Conservation (phyloP, 2,797 vertebrate species). For the Anabacerthia variegaticeps region DNA sequence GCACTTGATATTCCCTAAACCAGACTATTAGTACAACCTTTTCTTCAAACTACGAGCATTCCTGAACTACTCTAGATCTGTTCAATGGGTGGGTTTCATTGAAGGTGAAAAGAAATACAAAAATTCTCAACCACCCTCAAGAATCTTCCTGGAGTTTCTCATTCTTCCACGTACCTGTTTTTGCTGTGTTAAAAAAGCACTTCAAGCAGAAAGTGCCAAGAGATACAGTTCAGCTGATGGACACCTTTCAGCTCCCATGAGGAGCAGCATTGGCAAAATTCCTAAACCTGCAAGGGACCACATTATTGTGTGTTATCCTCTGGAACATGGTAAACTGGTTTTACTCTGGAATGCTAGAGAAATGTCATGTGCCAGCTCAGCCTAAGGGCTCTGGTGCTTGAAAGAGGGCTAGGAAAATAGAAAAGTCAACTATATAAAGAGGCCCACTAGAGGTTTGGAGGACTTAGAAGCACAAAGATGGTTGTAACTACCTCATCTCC, state of each 20-base stretch:
- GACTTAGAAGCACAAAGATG: background rate
- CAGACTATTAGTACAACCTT: background rate
- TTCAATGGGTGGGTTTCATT: background rate
- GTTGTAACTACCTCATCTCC: background rate
- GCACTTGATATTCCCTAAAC: background rate
- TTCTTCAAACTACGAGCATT: background rate
- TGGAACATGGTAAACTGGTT: background rate
- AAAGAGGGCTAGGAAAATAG: background rate
- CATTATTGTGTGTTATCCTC: background rate
- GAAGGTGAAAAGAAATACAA: background rate
- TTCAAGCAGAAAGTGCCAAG: background rate
- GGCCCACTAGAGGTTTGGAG: background rate
- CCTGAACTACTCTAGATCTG: background rate
- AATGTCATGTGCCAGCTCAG: background rate
- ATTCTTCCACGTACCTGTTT: background rate
- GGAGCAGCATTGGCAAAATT: background rate
- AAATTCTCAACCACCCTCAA: background rate
- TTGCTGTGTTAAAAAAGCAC: fast-evolving
- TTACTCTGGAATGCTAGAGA: background rate
- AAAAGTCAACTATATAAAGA: background rate
- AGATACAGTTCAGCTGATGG: background rate
- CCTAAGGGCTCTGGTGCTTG: background rate
- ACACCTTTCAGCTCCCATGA: background rate
- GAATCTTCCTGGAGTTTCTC: background rate
- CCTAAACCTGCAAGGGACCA: background rate